Evolutionary conservation across 2,888 invertebrate genomes (phyloP).

Genomic region (Nomada fucata): DNA sequence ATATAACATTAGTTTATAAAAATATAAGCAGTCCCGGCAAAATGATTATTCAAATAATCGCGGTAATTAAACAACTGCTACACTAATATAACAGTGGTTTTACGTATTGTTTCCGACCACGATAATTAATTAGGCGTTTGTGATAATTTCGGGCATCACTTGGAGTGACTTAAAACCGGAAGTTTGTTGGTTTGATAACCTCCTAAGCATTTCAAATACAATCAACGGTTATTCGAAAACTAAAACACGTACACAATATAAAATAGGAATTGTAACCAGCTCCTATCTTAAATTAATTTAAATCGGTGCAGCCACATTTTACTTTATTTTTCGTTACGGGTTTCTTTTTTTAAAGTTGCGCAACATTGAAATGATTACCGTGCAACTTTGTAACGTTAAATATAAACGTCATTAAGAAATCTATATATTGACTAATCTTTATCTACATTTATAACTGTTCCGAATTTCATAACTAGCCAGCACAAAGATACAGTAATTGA

Average conservation of each 20-base stretch:
- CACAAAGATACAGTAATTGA: neutral
- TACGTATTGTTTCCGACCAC: constrained; percentile 4
- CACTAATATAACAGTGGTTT: neutral
- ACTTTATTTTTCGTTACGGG: too few relatives aligned
- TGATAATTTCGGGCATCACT: constrained; percentile 20
- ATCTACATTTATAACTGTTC: neutral
- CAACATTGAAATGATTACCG: too few relatives aligned
- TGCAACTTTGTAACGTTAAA: too few relatives aligned
- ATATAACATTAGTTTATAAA: neutral
- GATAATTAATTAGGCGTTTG: constrained; percentile 49
- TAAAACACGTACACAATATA: neutral
- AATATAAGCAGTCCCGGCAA: neutral
- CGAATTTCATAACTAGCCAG: too few relatives aligned
- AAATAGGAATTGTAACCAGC: too few relatives aligned
- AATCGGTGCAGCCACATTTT: too few relatives aligned
- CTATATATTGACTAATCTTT: neutral
- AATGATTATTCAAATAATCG: neutral
- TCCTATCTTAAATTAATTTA: too few relatives aligned
- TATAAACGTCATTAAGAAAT: too few relatives aligned
- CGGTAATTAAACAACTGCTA: neutral
- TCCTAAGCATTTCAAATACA: neutral
- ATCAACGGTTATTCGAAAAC: neutral
- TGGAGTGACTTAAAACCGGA: constrained; percentile 5
- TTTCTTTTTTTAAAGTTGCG: too few relatives aligned
- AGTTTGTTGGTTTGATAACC: neutral